phyloP scores from a whole-genome alignment of 2,797 vertebrate species.

The Pipistrellus kuhlii region DNA sequence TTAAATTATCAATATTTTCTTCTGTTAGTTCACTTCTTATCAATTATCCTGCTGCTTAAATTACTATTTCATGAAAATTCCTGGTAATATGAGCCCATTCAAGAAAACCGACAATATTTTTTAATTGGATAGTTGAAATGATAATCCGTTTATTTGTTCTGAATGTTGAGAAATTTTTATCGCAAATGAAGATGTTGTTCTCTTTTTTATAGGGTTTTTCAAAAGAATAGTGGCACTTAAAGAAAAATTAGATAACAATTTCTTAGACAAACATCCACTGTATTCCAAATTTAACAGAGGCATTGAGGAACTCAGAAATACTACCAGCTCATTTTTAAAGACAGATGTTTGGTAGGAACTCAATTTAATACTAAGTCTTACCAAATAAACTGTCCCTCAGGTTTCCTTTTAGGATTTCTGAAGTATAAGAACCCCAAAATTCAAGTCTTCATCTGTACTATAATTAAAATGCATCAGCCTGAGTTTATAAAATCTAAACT shows the following conservation, averaged over 20 bases:
- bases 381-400: background rate
- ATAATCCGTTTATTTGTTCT: conserved; percentile 27
- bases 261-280: background rate
- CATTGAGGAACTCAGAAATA: background rate
- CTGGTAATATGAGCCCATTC: background rate
- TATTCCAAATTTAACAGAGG: conserved; percentile 13
- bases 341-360: background rate
- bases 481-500: conserved; percentile 18
- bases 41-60: conserved; percentile 25
- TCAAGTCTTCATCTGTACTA: background rate
- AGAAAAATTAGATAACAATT: conserved; percentile 28
- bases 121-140: conserved; percentile 39
- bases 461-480: background rate
- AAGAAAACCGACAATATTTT: background rate
- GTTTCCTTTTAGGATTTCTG: conserved; percentile 33
- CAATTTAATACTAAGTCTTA: conserved; percentile 5
- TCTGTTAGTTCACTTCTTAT: conserved; percentile 2
- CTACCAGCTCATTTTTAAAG: conserved; percentile 21
- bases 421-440: conserved; percentile 36
- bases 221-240: conserved; percentile 39
- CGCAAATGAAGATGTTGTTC: background rate
- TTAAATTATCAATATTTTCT: conserved; percentile 32
- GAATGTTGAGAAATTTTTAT: conserved; percentile 41
- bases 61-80: conserved; percentile 47
- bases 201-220: conserved; percentile 17